Conservation (phyloP, 1,140 invertebrate species). For the Drosophila pruinosa region DNA sequence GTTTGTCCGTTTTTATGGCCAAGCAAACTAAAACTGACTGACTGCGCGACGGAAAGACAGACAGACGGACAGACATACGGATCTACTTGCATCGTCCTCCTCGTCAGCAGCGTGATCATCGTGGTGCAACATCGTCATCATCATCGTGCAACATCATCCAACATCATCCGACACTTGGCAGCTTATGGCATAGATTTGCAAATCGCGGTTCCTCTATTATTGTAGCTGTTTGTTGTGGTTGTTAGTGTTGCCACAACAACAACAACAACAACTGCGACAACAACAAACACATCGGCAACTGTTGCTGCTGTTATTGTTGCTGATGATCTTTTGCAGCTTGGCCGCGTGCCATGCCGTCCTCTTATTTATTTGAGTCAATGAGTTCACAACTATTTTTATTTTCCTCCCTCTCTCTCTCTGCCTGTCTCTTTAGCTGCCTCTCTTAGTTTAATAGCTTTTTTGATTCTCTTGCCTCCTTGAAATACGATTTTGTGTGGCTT, state of each 20-base stretch:
- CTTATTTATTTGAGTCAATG: conserved; percentile 80
- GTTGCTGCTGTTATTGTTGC: conserved; percentile 61
- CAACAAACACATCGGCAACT: too few species aligned
- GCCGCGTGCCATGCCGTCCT: conserved; percentile 49
- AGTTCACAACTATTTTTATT: conserved; percentile 79
- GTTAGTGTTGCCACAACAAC: conserved; percentile 65
- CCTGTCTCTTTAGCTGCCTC: not conserved
- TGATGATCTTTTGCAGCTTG: conserved; percentile 40
- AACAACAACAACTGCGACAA: conserved; percentile 37
- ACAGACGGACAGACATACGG: not conserved
- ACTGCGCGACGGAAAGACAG: too few species aligned
- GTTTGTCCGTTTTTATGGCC: conserved; percentile 63
- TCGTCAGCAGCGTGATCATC: conserved; percentile 30
- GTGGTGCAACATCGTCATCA: conserved; percentile 21
- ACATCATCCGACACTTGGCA: conserved; percentile 76
- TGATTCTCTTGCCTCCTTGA: conserved; percentile 5
- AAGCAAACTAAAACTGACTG: conserved; percentile 9
- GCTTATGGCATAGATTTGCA: conserved; percentile 78
- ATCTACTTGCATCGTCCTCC: conserved; percentile 29
- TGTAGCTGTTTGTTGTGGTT: conserved; percentile 78
- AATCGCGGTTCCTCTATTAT: conserved; percentile 73
- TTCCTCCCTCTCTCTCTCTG: conserved; percentile 31
- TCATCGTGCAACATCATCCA: conserved; percentile 50
- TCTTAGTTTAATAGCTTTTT: conserved; percentile 14
- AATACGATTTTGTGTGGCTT: conserved; percentile 21